These are phyloP conservation scores for Paracanthobrama guichenoti DNA, from an alignment of 2,113 vertebrate genomes.

Conservation along the genomic window DNA sequence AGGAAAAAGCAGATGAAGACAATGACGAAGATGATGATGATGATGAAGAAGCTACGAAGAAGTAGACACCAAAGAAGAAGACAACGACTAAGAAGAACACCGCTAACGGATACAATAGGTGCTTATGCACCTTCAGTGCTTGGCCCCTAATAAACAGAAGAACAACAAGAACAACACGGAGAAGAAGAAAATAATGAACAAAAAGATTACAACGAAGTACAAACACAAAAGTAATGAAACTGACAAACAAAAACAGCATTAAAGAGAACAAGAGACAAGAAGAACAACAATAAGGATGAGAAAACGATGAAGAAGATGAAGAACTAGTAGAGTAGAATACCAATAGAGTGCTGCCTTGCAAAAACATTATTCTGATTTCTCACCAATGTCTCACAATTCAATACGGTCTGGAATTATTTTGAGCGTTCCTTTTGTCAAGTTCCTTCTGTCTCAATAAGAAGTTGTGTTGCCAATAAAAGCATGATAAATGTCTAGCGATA, in stretches of 20 bases:
- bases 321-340: background rate
- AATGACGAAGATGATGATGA: too few relatives aligned
- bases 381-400: background rate
- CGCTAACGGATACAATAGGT: too few relatives aligned
- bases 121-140: too few relatives aligned
- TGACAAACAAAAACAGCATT: background rate
- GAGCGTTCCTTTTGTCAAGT: background rate
- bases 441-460: background rate
- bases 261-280: background rate
- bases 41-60: too few relatives aligned
- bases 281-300: background rate
- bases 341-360: background rate
- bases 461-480: conserved; percentile 1
- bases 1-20: background rate
- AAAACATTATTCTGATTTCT: background rate
- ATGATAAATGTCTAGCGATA: background rate
- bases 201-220: background rate
- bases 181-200: background rate
- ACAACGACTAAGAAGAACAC: too few relatives aligned
- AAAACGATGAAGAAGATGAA: background rate
- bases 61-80: too few relatives aligned
- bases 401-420: background rate
- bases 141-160: background rate
- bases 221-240: background rate
- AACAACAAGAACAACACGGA: background rate